Conservation (phyloP, 2,888 invertebrate genomes). For the Conchocele bisecta region DNA sequence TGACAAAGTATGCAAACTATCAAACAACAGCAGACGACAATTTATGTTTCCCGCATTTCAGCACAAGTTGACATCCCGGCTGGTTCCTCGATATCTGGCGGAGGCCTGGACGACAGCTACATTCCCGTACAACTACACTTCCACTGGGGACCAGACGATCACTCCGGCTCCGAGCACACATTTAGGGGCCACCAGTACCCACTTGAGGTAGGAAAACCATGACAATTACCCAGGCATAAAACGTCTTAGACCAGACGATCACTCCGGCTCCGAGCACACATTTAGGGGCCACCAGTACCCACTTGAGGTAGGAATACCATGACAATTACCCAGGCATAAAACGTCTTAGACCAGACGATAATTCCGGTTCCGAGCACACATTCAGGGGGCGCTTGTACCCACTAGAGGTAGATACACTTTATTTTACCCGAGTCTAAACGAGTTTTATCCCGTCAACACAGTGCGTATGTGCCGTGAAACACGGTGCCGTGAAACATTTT, state of each 20-base stretch:
- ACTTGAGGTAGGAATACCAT: too few species aligned
- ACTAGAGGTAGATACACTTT: slow-evolving; percentile 63
- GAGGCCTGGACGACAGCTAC: slow-evolving; percentile 46
- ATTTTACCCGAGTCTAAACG: too few species aligned
- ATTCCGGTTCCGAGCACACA: slow-evolving; percentile 55
- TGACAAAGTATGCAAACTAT: too few species aligned
- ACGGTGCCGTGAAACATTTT: too few species aligned
- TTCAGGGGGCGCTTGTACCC: slow-evolving; percentile 41
- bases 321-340: too few species aligned
- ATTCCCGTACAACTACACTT: slow-evolving; percentile 59
- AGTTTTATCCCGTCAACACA: too few species aligned
- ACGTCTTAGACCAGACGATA: too few species aligned
- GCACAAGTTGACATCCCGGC: slow-evolving; percentile 30
- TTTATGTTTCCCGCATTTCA: slow-evolving; percentile 19
- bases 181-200: slow-evolving; percentile 45
- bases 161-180: slow-evolving; percentile 58
- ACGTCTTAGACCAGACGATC: too few species aligned
- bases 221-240: too few species aligned
- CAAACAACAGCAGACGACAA: too few species aligned
- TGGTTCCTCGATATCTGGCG: slow-evolving; percentile 22
- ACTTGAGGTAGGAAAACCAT: slow-evolving; percentile 65
- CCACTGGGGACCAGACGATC: slow-evolving; percentile 57
- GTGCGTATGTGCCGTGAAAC: too few species aligned
- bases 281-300: slow-evolving; percentile 45
- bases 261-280: slow-evolving; percentile 58